phyloP scores from a whole-genome alignment of 2,797 vertebrate genomes.

The Darevskia nairensis region DNA sequence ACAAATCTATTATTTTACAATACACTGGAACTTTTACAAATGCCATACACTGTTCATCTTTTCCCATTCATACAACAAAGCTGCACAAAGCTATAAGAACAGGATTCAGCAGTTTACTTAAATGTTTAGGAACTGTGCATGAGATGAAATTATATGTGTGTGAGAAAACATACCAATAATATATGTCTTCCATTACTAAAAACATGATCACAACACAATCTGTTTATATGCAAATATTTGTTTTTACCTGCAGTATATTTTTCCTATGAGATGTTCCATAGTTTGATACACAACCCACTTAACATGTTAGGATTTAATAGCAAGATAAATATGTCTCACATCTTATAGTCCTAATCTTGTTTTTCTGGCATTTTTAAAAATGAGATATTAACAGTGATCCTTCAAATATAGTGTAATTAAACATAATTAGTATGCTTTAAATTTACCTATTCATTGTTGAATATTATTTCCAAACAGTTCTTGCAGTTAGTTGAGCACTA shows the following conservation, averaged over 20 bases:
- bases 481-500: neutral
- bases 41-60: neutral
- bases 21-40: neutral
- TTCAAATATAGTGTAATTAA: neutral
- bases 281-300: neutral
- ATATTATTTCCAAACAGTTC: neutral
- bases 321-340: no score
- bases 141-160: neutral
- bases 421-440: neutral
- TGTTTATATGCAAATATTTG: neutral
- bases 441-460: neutral
- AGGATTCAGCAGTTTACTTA: neutral
- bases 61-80: neutral
- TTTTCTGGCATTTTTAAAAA: no score
- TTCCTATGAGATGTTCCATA: neutral
- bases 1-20: conserved; percentile 22
- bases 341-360: neutral
- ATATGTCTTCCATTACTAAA: neutral
- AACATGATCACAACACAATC: neutral
- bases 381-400: neutral
- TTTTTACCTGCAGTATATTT: neutral
- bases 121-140: neutral
- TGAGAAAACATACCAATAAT: neutral
- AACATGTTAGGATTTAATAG: neutral
- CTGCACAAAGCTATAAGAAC: neutral